Percentiles rank a stretch among this genome's conserved stretches.
Evolutionary conservation across 2,797 vertebrate genomes (phyloP).

Genomic region (Dromococcyx pavoninus): DNA sequence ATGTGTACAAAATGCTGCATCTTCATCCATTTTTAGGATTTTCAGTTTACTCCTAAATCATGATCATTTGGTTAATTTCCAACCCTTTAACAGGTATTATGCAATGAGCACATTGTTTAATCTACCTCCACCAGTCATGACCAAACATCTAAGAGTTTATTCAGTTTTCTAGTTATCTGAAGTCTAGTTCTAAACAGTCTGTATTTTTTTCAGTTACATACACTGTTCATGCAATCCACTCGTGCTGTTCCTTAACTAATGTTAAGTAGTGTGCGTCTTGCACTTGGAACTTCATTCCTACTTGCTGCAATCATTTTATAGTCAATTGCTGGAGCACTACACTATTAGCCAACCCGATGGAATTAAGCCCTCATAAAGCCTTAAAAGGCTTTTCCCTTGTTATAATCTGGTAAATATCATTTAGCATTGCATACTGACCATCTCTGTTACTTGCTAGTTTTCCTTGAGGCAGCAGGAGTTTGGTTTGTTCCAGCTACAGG

Average conservation of each 20-base stretch:
- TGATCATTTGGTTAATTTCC: background rate
- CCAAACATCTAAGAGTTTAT: background rate
- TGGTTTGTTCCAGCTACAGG: background rate
- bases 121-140: background rate
- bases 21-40: background rate
- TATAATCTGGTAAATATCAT: background rate
- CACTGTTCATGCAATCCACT: background rate
- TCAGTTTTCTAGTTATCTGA: background rate
- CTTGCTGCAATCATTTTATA: background rate
- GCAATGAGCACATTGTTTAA: no score
- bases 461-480: background rate
- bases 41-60: background rate
- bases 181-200: background rate
- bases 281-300: background rate
- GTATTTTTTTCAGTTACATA: background rate
- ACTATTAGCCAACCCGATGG: background rate
- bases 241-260: background rate
- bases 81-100: background rate
- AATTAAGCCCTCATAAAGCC: background rate
- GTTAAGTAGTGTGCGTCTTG: no score
- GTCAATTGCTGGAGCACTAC: background rate
- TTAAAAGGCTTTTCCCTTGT: background rate
- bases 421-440: background rate
- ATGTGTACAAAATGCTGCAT: fast-evolving
- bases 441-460: background rate